Evolutionary conservation across 2,888 invertebrate genomes (phyloP).

Genomic region (Odontomyia ornata): DNA sequence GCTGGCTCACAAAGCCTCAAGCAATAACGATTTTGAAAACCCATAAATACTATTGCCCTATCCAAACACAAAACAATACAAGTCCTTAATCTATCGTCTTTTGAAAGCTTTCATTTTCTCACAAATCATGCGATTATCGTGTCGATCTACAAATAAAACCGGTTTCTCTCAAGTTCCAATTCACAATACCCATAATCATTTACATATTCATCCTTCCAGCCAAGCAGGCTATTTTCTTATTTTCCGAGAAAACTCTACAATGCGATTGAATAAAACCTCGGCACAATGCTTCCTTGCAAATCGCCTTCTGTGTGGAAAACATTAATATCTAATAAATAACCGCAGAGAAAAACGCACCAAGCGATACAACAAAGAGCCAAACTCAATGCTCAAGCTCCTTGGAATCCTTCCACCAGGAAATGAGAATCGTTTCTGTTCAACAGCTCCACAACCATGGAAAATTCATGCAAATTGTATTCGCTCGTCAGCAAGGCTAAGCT

Average conservation of each 20-base stretch:
- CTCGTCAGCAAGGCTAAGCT: not conserved
- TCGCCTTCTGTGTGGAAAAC: constrained; percentile 5
- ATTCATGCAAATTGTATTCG: constrained; percentile 23
- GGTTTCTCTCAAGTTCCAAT: not conserved
- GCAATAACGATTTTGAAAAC: not conserved
- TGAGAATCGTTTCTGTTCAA: not conserved
- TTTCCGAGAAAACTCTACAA: not conserved
- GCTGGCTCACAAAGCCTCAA: not conserved
- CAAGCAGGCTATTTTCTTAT: not conserved
- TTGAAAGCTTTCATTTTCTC: not conserved
- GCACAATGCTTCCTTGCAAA: not conserved
- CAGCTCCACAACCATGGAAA: not conserved
- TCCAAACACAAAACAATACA: not conserved
- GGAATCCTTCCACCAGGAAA: not conserved
- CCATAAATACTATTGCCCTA: not conserved
- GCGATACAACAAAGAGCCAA: not conserved
- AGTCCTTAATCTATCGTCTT: not conserved
- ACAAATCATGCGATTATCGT: not conserved
- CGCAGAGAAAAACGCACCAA: not conserved
- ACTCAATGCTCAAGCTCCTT: not conserved
- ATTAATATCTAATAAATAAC: constrained; percentile 25
- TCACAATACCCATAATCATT: constrained; percentile 18
- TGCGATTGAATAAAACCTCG: not conserved
- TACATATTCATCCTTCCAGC: constrained; percentile 16
- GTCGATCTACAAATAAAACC: not conserved